Percentiles rank a stretch among this genome's conserved stretches.
These are phyloP conservation scores for Trachelus stipa DNA, from an alignment of 2,888 invertebrate species.

Conservation along the genomic window DNA sequence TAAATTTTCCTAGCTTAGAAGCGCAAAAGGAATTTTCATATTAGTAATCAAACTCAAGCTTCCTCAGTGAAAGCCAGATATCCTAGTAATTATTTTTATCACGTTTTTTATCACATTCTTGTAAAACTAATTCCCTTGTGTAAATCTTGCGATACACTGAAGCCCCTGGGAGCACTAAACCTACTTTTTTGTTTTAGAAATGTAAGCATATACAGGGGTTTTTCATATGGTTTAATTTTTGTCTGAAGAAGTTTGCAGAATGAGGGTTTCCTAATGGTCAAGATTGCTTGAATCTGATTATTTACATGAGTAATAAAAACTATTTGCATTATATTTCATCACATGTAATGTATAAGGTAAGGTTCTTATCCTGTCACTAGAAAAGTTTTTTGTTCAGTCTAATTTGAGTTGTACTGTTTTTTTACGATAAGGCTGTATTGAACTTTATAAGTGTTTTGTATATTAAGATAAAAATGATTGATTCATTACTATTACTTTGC, in stretches of 20 bases:
- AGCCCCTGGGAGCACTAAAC: background rate
- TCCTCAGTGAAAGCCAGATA: constrained; percentile 74
- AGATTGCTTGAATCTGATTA: background rate
- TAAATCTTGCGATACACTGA: background rate
- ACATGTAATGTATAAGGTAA: background rate
- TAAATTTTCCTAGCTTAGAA: background rate
- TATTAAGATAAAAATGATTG: too few species aligned
- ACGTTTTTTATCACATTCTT: background rate
- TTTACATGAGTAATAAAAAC: background rate
- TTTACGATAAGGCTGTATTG: too few species aligned
- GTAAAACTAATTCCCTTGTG: background rate
- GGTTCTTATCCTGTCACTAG: background rate
- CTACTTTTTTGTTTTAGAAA: background rate
- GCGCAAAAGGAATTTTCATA: constrained; percentile 53
- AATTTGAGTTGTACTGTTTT: background rate
- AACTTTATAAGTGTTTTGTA: too few species aligned
- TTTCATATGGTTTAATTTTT: background rate
- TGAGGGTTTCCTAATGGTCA: background rate
- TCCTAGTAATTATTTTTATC: constrained; percentile 68
- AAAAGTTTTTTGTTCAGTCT: background rate
- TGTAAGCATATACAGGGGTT: background rate
- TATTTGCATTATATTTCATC: background rate
- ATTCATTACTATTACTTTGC: background rate
- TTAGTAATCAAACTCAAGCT: constrained; percentile 72
- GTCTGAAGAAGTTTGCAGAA: background rate